Evolutionary conservation across 1,140 invertebrate species (phyloP).

Genomic region (Chelonus insularis): DNA sequence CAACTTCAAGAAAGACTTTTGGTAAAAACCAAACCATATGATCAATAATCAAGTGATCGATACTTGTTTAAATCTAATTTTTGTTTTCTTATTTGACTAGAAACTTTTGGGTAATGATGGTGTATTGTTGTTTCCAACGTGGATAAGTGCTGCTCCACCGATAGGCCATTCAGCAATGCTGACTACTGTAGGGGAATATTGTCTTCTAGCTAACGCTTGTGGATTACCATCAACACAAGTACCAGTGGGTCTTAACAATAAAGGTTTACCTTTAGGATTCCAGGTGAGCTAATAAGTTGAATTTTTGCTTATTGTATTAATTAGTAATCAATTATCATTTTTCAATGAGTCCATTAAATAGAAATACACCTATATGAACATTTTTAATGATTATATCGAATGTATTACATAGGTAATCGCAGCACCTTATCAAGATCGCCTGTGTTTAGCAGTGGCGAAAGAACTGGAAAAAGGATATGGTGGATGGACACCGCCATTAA

Average conservation of each 20-base stretch:
- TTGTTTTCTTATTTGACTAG: too few relatives aligned
- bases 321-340: not conserved
- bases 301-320: not conserved
- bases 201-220: conserved; percentile 74
- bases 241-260: conserved; percentile 66
- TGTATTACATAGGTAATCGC: conserved; percentile 63
- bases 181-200: conserved; percentile 69
- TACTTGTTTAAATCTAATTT: too few relatives aligned
- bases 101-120: conserved; percentile 65
- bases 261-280: conserved; percentile 73
- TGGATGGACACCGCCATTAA: conserved; percentile 68
- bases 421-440: conserved; percentile 68
- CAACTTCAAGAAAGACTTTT: conserved; percentile 46
- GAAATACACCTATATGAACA: too few relatives aligned
- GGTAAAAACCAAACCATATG: too few relatives aligned
- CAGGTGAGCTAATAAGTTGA: too few relatives aligned
- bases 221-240: conserved; percentile 76
- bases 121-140: conserved; percentile 77
- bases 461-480: conserved; percentile 80
- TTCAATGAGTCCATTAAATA: too few relatives aligned
- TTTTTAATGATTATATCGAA: not conserved
- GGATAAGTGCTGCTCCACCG: conserved; percentile 66
- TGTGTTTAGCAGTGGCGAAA: conserved; percentile 74
- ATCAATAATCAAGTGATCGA: too few relatives aligned
- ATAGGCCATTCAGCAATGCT: conserved; percentile 65